Evolutionary conservation across 1,140 invertebrate species (phyloP).

Genomic region (Frieseomelitta varia): DNA sequence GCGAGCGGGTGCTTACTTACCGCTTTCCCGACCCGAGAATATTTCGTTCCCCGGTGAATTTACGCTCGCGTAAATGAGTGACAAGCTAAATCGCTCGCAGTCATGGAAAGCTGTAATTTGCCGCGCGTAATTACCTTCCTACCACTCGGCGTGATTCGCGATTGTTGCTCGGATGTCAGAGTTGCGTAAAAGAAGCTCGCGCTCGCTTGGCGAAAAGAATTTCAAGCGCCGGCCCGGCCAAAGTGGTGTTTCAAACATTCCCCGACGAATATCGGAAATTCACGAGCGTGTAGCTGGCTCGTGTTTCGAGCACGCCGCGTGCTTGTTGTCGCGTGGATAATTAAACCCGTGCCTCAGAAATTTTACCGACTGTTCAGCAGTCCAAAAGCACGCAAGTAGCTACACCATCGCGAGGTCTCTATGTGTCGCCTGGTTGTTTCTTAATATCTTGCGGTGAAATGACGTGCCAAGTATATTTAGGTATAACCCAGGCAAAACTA

Average conservation of each 20-base stretch:
- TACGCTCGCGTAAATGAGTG: conserved; percentile 14
- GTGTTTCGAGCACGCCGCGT: not conserved
- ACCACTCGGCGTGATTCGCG: conserved; percentile 3
- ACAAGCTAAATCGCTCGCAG: conserved; percentile 24
- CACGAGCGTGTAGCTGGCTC: not conserved
- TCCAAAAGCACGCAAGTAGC: not conserved
- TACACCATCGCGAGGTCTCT: not conserved
- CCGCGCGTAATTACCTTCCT: conserved; percentile 10
- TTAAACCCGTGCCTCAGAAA: not conserved
- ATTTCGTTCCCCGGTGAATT: not conserved
- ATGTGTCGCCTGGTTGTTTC: not conserved
- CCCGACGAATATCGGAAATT: not conserved
- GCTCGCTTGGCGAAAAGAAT: not conserved
- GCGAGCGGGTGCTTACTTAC: not conserved
- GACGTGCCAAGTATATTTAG: too few species aligned
- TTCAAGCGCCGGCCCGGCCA: not conserved
- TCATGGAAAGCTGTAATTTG: conserved; percentile 16
- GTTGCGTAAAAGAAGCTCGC: not conserved
- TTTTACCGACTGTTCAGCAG: not conserved
- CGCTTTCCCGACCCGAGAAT: not conserved
- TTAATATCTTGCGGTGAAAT: too few species aligned
- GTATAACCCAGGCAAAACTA: too few species aligned
- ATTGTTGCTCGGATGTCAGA: not conserved
- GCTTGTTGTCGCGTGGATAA: not conserved
- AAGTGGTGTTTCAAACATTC: not conserved